Evolutionary conservation across 2,113 vertebrate species (phyloP).

Genomic region (Poecilia latipinna): DNA sequence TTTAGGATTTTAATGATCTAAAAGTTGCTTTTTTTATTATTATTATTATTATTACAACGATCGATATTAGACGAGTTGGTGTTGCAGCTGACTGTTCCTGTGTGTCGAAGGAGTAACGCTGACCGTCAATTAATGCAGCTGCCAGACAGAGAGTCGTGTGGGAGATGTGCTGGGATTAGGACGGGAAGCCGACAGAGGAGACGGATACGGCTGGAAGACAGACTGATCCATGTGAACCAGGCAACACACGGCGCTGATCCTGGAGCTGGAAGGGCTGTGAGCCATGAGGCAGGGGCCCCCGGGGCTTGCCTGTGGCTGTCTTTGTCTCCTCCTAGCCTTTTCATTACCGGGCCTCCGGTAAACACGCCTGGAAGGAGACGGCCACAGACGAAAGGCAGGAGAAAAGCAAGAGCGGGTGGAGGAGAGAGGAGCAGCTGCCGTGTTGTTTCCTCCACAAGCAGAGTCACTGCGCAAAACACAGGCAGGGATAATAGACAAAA

Average conservation of each 20-base stretch:
- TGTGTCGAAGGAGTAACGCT: constrained; percentile 31
- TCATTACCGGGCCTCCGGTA: constrained; percentile 76
- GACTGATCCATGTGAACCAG: constrained; percentile 74
- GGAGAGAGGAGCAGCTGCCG: constrained; percentile 53
- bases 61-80: constrained; percentile 28
- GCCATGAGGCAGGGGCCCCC: constrained; percentile 65
- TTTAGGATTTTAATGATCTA: constrained; percentile 39
- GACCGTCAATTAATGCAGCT: constrained; percentile 54
- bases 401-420: constrained; percentile 6
- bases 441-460: constrained; percentile 71
- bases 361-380: constrained; percentile 63
- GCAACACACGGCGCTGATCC: constrained; percentile 76
- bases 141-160: constrained; percentile 45
- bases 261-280: constrained; percentile 63
- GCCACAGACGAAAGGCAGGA: constrained; percentile 38
- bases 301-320: constrained; percentile 75
- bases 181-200: constrained; percentile 58
- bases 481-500: constrained; percentile 60
- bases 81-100: constrained; percentile 16
- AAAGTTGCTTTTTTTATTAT: constrained; percentile 14
- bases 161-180: constrained; percentile 70
- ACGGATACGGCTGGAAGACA: constrained; percentile 75
- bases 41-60: background rate
- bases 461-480: constrained; percentile 54
- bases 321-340: constrained; percentile 72